These are phyloP conservation scores for Callosobruchus maculatus DNA, from an alignment of 2,888 invertebrate species.

Conservation along the genomic window DNA sequence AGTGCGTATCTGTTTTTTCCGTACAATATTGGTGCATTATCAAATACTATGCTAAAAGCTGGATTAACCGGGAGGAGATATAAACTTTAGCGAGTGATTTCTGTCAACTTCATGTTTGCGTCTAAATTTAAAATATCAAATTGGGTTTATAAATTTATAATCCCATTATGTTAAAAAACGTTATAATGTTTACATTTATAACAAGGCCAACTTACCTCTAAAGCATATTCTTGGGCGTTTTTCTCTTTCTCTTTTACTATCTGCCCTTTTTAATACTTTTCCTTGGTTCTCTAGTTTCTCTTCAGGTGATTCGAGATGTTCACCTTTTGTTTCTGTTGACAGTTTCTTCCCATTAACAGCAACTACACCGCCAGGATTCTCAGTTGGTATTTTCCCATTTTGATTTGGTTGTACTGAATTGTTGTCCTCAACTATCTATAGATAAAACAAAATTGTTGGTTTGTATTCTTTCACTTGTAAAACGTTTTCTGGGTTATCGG, in stretches of 20 bases:
- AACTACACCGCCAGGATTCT: constrained; percentile 27
- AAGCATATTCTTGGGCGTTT: constrained; percentile 51
- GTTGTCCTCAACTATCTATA: constrained; percentile 13
- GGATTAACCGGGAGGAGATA: too few species aligned
- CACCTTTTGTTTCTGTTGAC: neutral
- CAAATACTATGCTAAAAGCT: too few species aligned
- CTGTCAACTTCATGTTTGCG: too few species aligned
- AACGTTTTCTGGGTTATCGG: too few species aligned
- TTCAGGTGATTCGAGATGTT: constrained; percentile 2
- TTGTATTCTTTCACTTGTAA: too few species aligned
- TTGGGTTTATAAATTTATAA: too few species aligned
- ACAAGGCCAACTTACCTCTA: constrained; percentile 50
- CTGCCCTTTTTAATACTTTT: constrained; percentile 27
- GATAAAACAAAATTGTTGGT: neutral
- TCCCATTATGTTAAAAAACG: too few species aligned
- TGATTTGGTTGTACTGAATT: constrained; percentile 22
- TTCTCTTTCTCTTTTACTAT: constrained; percentile 44
- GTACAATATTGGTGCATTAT: too few species aligned
- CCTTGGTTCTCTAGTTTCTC: constrained; percentile 13
- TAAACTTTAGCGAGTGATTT: too few species aligned
- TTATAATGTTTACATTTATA: too few species aligned
- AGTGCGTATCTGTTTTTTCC: too few species aligned
- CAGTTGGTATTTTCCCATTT: constrained; percentile 43
- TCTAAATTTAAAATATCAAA: too few species aligned
- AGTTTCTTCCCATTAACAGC: constrained; percentile 21